Percentiles rank a stretch among this genome's conserved stretches.
These are phyloP conservation scores for Bergia puertoricense DNA, from an alignment of 92 coral and sea anemone genomes.

Conservation along the genomic window DNA sequence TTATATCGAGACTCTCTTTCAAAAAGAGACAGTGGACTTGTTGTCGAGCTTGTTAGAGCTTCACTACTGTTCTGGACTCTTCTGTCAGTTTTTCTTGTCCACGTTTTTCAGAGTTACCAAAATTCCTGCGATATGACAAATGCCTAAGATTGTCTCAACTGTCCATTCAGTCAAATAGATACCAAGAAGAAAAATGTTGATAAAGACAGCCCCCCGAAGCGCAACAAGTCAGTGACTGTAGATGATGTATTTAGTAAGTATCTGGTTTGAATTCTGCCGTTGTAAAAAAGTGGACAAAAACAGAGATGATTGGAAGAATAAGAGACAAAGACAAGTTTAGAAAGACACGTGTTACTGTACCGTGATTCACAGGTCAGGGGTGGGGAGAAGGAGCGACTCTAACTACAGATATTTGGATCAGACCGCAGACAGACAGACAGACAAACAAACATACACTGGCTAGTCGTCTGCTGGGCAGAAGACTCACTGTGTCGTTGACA, in stretches of 20 bases:
- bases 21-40: not conserved
- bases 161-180: not conserved
- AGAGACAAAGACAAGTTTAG: not conserved
- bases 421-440: not conserved
- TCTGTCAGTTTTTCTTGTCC: not conserved
- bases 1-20: too few species aligned
- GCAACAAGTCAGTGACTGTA: slow-evolving; percentile 7
- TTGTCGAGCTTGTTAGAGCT: not conserved
- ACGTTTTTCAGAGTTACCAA: not conserved
- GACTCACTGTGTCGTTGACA: not conserved
- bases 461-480: not conserved
- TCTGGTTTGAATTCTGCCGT: not conserved
- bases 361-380: not conserved
- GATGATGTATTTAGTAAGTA: slow-evolving; percentile 37
- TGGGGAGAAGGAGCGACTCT: not conserved
- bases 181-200: not conserved
- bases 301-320: not conserved
- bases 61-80: too few species aligned
- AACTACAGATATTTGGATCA: not conserved
- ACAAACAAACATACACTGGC: not conserved
- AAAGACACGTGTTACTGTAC: not conserved
- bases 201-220: not conserved
- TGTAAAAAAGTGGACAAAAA: not conserved
- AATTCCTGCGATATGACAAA: not conserved
- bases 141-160: not conserved